Percentiles rank a stretch among this genome's conserved stretches.
phyloP scores from a whole-genome alignment of 2,797 vertebrate genomes.

The Glossophaga mutica region DNA sequence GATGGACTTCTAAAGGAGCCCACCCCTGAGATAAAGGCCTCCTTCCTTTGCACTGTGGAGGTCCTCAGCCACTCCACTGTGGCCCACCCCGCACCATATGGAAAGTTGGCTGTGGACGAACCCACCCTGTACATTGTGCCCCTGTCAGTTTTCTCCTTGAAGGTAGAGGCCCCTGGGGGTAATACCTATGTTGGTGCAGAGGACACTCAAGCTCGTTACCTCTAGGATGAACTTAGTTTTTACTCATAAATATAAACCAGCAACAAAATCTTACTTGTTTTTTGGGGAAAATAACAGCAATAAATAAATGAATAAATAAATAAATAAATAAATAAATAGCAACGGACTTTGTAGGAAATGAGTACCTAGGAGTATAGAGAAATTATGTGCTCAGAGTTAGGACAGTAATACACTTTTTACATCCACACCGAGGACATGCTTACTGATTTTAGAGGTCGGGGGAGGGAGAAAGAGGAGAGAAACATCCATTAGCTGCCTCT shows the following conservation, averaged over 20 bases:
- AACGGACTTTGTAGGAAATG: neutral
- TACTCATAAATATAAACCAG: neutral
- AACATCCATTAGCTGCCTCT: neutral
- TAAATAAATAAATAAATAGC: neutral
- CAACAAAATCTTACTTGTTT: neutral
- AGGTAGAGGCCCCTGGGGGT: neutral
- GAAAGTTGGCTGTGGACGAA: neutral
- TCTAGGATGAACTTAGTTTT: neutral
- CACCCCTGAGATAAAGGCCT: neutral
- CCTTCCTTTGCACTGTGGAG: neutral
- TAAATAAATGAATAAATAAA: neutral
- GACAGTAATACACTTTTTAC: neutral
- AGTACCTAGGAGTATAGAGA: neutral
- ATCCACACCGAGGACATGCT: neutral
- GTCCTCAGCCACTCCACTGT: neutral
- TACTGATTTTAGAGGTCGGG: neutral
- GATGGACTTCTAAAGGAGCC: neutral
- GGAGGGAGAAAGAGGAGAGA: neutral
- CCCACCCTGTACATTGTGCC: neutral
- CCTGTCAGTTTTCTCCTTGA: neutral
- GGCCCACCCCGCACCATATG: rapidly evolving
- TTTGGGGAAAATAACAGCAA: neutral
- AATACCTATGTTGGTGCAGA: neutral
- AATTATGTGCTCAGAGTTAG: neutral
- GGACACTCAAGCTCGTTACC: neutral